A percentile compares a stretch with the other conserved stretches of the same genome.
phyloP scores from a whole-genome alignment of 2,888 invertebrate genomes.

The Agrochola lychnidis region DNA sequence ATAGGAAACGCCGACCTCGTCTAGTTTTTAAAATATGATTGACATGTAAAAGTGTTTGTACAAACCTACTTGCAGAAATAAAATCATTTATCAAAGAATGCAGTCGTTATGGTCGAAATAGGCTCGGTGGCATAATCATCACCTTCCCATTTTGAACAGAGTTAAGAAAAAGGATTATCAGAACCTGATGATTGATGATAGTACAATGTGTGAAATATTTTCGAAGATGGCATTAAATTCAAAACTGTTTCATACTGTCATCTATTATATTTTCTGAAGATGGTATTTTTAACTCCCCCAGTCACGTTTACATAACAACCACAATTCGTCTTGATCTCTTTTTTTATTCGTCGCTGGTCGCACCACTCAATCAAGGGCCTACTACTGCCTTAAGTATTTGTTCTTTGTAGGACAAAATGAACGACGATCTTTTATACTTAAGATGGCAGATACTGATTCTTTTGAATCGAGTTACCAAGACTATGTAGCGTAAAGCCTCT shows the following conservation, averaged over 20 bases:
- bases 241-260: not conserved
- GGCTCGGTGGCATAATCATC: not conserved
- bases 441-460: slow-evolving; percentile 36
- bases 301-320: slow-evolving; percentile 51
- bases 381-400: slow-evolving; percentile 41
- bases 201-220: not conserved
- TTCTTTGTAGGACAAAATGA: slow-evolving; percentile 40
- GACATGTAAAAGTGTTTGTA: too few relatives aligned
- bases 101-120: not conserved
- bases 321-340: slow-evolving; percentile 54
- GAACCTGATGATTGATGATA: not conserved
- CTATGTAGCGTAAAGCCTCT: slow-evolving; percentile 5
- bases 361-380: slow-evolving; percentile 51
- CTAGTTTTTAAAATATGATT: too few relatives aligned
- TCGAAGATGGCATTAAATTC: not conserved
- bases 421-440: slow-evolving; percentile 41
- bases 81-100: not conserved
- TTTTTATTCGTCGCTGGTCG: slow-evolving; percentile 22
- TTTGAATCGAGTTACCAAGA: slow-evolving; percentile 35
- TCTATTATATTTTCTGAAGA: not conserved
- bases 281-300: slow-evolving; percentile 22
- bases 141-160: not conserved
- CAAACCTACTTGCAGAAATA: too few relatives aligned
- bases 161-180: too few relatives aligned
- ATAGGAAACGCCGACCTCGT: too few relatives aligned